These are phyloP conservation scores for Poeciliopsis gracilis DNA, from an alignment of 2,797 vertebrate species.

Conservation along the genomic window DNA sequence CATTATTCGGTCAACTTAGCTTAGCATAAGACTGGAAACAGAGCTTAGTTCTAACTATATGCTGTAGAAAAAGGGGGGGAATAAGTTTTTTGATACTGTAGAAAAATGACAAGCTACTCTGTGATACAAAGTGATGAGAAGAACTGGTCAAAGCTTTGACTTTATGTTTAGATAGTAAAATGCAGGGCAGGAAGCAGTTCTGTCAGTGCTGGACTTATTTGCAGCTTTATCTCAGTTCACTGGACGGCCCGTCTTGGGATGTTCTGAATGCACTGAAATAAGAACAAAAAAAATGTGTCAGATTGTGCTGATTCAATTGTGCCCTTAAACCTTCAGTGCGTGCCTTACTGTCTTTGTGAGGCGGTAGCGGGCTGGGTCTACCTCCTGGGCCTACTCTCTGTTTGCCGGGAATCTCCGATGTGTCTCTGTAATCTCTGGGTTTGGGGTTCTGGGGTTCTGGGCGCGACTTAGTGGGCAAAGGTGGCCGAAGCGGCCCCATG, in stretches of 20 bases:
- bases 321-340: not conserved
- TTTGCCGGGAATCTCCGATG: slow-evolving; percentile 82
- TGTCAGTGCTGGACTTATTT: not conserved
- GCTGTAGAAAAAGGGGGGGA: not conserved
- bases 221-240: slow-evolving; percentile 70
- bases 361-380: slow-evolving; percentile 57
- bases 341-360: slow-evolving; percentile 73
- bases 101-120: not conserved
- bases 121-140: not conserved
- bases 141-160: not conserved
- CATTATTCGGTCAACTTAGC: slow-evolving; percentile 11
- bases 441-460: slow-evolving; percentile 64
- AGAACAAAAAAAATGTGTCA: slow-evolving; percentile 33
- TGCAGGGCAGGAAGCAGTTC: slow-evolving; percentile 30
- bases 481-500: slow-evolving; percentile 77
- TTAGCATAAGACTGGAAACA: slow-evolving; percentile 14
- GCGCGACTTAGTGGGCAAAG: slow-evolving; percentile 86
- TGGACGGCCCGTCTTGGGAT: slow-evolving; percentile 67
- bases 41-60: not conserved
- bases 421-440: slow-evolving; percentile 89
- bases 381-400: slow-evolving; percentile 69
- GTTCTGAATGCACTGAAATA: slow-evolving; percentile 70
- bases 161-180: slow-evolving; percentile 12
- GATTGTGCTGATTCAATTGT: not conserved
- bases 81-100: not conserved